Evolutionary conservation across 2,113 vertebrate species (phyloP), one percentile per base, ranked within the genome.

Genomic region (Eurystomus gularis): DNA sequence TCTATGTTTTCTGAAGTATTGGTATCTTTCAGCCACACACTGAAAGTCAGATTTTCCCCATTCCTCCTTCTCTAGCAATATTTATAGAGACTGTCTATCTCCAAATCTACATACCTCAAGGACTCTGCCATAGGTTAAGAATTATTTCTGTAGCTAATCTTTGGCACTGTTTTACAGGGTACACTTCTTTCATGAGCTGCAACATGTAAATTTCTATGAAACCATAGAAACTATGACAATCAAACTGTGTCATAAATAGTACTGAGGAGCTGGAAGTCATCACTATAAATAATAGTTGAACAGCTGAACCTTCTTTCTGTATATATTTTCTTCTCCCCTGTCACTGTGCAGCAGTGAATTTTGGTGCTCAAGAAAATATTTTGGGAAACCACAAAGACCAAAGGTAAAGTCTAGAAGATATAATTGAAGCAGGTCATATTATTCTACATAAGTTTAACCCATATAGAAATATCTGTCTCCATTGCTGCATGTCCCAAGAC

Each of bases 141-240:
- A 88, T 61, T 71, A 64, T 55, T 82, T 94, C 69, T 82, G 44
- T 39, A 62, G 65, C 29, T 91, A 82, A 79, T 66, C 44, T 33
- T 88, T 79, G 48, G 39, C 33, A 48, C 29, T 46, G 10, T 84
- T 78, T 83, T 70, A 75, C 4, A 73, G 25, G 70, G 6, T 60
- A 71, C 4, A 40, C 7, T 86, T 84, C 69, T 77, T 80, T 28
- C 37, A 40, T 25, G 46, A 92, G 78, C 71, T 71, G 51, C n/a
- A 90, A 55, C 35, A 69, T 68, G 78, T 14, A 89, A 55, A 87
- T 94, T 82, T 89, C 26, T 90, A 14, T 60, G 88, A 94, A 97
- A 94, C 88, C 78, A 94, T 62, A 95, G 90, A 82, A 95, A 97
- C 52, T 21, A 57, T 60, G 78, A 82, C 70, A 94, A 96, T 90